These are phyloP conservation scores for Ophion ventricosus DNA, from an alignment of 2,888 invertebrate genomes.

Conservation along the genomic window DNA sequence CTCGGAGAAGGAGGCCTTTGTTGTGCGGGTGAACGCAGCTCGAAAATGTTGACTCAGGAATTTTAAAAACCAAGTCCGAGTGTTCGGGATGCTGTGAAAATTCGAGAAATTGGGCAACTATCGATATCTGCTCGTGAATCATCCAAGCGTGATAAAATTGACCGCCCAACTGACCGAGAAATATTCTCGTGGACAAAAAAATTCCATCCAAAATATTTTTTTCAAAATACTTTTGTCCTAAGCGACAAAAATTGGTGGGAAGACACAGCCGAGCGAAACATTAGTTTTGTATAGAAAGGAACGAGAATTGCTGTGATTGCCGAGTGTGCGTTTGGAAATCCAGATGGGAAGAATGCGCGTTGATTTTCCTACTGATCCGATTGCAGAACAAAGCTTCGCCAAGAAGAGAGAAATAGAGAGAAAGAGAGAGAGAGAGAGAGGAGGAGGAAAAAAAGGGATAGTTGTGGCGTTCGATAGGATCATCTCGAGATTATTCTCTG, in stretches of 20 bases:
- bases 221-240: background rate
- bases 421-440: background rate
- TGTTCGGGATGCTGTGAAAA: too few relatives aligned
- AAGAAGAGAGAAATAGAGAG: conserved; percentile 65
- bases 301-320: background rate
- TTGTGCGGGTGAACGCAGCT: too few relatives aligned
- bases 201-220: too few relatives aligned
- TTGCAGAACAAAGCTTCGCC: conserved; percentile 74
- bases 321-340: background rate
- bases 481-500: conserved; percentile 71
- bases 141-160: too few relatives aligned
- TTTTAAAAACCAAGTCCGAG: too few relatives aligned
- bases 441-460: background rate
- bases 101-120: too few relatives aligned
- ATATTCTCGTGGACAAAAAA: too few relatives aligned
- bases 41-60: too few relatives aligned
- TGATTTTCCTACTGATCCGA: conserved; percentile 50
- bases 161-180: too few relatives aligned
- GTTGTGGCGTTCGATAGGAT: conserved; percentile 76
- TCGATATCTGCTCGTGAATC: too few relatives aligned
- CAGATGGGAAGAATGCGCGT: conserved; percentile 45
- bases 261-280: background rate
- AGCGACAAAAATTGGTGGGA: too few relatives aligned
- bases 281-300: background rate
- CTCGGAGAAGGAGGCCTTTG: too few relatives aligned